phyloP scores from a whole-genome alignment of 2,888 invertebrate genomes.

The Barypeithes pellucidus region DNA sequence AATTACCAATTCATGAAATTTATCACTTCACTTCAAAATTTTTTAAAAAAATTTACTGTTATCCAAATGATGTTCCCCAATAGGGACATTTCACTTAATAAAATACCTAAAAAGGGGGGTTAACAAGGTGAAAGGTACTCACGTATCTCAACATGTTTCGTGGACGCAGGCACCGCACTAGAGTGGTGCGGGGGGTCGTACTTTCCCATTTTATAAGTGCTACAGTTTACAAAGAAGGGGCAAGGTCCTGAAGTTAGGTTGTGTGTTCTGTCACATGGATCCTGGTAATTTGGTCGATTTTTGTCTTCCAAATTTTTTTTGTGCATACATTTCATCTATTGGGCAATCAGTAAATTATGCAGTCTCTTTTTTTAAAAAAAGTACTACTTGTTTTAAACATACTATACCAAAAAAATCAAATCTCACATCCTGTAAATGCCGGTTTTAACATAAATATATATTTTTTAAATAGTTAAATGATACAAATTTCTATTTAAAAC shows the following conservation, averaged over 20 bases:
- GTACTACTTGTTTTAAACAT: no score
- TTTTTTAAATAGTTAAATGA: no score
- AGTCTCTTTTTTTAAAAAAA: no score
- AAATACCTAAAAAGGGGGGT: not conserved
- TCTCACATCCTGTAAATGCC: no score
- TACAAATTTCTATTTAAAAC: no score
- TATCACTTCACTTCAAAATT: constrained; percentile 17
- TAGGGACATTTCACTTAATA: constrained; percentile 1
- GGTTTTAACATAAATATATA: no score
- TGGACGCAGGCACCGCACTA: constrained; percentile 67
- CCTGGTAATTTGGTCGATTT: constrained; percentile 4
- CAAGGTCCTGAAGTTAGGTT: constrained; percentile 69
- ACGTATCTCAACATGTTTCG: constrained; percentile 68
- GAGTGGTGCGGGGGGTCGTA: constrained; percentile 68
- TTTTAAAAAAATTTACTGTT: not conserved
- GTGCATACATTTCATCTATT: no score
- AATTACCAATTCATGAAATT: no score
- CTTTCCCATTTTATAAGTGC: constrained; percentile 68
- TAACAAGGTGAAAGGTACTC: constrained; percentile 61
- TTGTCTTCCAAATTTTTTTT: no score
- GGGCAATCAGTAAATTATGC: no score
- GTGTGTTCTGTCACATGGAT: constrained; percentile 49
- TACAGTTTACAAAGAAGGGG: constrained; percentile 63
- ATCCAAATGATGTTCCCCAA: constrained; percentile 8
- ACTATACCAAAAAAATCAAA: no score